Percentiles rank a stretch among this genome's conserved stretches.
These are phyloP conservation scores for Polypterus bichir DNA, from an alignment of 2,113 vertebrate species.

Conservation along the genomic window DNA sequence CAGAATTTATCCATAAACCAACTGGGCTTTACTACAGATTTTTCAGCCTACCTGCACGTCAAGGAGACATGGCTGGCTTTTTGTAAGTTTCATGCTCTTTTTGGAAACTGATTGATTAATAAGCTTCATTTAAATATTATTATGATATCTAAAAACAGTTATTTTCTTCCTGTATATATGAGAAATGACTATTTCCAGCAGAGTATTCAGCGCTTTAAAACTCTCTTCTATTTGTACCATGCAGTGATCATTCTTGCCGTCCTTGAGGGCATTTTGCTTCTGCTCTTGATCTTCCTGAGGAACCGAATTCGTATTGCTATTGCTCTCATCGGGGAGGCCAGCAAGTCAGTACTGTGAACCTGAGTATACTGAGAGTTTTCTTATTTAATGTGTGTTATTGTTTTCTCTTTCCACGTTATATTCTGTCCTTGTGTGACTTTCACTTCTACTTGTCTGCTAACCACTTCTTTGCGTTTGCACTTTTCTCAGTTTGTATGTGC, in stretches of 20 bases:
- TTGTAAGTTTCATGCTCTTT: slow-evolving; percentile 44
- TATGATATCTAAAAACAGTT: no score
- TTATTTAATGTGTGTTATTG: no score
- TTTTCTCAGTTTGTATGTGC: no score
- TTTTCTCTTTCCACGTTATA: no score
- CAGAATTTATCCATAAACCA: slow-evolving; percentile 32
- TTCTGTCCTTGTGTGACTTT: no score
- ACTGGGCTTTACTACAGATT: slow-evolving; percentile 61
- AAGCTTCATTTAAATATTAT: no score
- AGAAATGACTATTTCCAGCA: no score
- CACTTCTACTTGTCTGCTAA: no score
- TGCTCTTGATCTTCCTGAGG: slow-evolving; percentile 66
- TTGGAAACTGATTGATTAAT: no score
- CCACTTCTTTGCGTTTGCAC: no score
- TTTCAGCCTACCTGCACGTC: slow-evolving; percentile 54
- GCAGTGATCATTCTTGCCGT: slow-evolving; percentile 63
- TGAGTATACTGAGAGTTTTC: no score
- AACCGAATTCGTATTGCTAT: slow-evolving; percentile 70
- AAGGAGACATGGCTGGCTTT: slow-evolving; percentile 78
- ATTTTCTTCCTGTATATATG: no score
- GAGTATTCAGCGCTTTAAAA: not conserved
- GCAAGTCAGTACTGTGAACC: slow-evolving; percentile 46
- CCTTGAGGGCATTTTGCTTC: slow-evolving; percentile 55
- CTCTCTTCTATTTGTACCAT: not conserved
- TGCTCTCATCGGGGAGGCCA: slow-evolving; percentile 71